A percentile compares a stretch with the other conserved stretches of the same genome.
These are phyloP conservation scores for Podiceps cristatus DNA, from an alignment of 2,113 vertebrate species.

Conservation along the genomic window DNA sequence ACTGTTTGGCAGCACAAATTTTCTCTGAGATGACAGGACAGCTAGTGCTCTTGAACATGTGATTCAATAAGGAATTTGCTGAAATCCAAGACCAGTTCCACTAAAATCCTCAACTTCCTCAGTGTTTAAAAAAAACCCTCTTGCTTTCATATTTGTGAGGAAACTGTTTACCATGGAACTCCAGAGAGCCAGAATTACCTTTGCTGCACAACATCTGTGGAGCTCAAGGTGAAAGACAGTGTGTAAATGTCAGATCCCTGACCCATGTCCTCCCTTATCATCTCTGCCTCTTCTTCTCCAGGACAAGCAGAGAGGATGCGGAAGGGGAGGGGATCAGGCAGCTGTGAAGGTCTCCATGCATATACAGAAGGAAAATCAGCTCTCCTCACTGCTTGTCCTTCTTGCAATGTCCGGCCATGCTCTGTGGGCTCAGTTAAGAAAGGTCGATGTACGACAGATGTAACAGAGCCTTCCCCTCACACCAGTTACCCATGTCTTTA, in stretches of 20 bases:
- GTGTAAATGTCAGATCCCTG: not conserved
- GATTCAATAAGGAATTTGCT: not conserved
- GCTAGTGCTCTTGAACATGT: not conserved
- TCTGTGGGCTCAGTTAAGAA: not conserved
- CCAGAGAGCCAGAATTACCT: not conserved
- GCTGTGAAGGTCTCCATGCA: not conserved
- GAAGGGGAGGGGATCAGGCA: not conserved
- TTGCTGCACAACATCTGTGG: not conserved
- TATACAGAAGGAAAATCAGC: not conserved
- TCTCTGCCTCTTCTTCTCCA: not conserved
- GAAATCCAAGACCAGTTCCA: not conserved
- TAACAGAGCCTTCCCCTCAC: not conserved
- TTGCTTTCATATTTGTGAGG: not conserved
- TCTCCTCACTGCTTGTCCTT: not conserved
- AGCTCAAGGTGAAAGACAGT: not conserved
- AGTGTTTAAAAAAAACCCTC: not conserved
- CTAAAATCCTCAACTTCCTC: not conserved
- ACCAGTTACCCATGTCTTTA: not conserved
- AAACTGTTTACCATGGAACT: not conserved
- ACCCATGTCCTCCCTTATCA: not conserved
- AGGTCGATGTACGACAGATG: not conserved
- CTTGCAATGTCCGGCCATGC: not conserved
- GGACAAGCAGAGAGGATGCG: not conserved
- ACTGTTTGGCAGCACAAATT: not conserved
- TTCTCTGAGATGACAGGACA: not conserved